Base-by-base conservation (phyloP, 1,140 invertebrate species). In the Uloborus diversus region DNA sequence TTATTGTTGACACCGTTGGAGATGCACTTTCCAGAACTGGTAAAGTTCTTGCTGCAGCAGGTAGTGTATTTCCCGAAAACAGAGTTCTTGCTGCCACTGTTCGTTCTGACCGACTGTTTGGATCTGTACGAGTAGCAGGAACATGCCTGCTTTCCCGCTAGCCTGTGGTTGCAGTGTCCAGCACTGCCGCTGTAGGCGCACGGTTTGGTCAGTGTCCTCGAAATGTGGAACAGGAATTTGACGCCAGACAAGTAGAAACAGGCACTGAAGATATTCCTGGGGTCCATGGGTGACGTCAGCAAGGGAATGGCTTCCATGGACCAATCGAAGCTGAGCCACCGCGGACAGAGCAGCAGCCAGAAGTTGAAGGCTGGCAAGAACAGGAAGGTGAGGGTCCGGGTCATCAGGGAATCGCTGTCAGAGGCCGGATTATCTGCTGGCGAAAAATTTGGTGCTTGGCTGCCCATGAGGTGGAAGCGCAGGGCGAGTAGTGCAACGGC, bases 231-330 rank as follows among this genome's bases (percentile, higher is more conserved):
- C 27, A 75, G 3, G 28, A 75, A 62, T 32, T 65, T 42, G 23
- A 76, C 37, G 7, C 35, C 30, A 17, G 56, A n/a, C 9, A 4
- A 20, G 32, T 96, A 97, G 76, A 97, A 92, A 17, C 90, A 86
- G 13, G 92, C 83, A 1, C 92, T 90, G 51, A 91, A 87, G 7
- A 93, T 84, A 85, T 96, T 96, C 66, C 95, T 88, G 0, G 89
- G 85, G 86, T 98, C 96, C 73, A 89, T 88, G 4, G 94, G 71
- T 5, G 90, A 89, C 30, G 89, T 91, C 78, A 98, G 90, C 64
- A 93, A 88, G 0, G 95, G 94, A 81, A 98, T 91, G 1, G 95
- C 91, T 82, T 96, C 95, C 96, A 97, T 97, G 2, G 94, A 95
- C 96, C 96, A 98, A 85, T 98, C 96, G 86, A 96, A 97, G 85